Conservation (phyloP, 2,797 vertebrate species). For the Peromyscus melanophrys region DNA sequence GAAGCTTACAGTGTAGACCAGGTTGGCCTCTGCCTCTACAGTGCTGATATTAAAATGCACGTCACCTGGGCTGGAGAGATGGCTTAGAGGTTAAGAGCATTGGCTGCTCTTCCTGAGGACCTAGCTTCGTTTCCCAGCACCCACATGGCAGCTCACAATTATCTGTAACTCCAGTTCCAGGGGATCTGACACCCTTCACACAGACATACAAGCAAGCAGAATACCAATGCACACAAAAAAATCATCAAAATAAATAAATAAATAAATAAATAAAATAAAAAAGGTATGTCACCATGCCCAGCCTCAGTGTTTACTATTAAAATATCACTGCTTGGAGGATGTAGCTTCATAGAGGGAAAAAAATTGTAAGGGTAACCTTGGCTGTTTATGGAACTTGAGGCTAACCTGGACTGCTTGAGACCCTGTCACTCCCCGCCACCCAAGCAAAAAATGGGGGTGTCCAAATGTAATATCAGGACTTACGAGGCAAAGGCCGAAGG, state of each 20-base stretch:
- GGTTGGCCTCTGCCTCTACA: not conserved
- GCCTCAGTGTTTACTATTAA: not conserved
- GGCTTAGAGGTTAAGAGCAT: too few species aligned
- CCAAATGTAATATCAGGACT: not conserved
- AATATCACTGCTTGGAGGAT: not conserved
- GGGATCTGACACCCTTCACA: too few species aligned
- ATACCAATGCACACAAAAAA: too few species aligned
- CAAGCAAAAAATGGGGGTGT: not conserved
- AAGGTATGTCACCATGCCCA: not conserved
- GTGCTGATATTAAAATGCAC: too few species aligned
- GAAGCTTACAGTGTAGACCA: not conserved
- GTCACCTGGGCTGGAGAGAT: too few species aligned
- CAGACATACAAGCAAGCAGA: too few species aligned
- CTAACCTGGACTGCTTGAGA: not conserved
- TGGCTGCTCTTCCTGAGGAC: too few species aligned
- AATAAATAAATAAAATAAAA: not conserved
- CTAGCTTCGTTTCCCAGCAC: too few species aligned
- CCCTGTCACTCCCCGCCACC: too few species aligned
- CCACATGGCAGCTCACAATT: too few species aligned
- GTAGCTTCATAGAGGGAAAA: not conserved
- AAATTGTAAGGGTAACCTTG: not conserved
- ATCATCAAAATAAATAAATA: too few species aligned
- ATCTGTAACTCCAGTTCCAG: too few species aligned
- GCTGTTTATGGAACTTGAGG: not conserved
- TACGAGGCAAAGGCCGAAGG: not conserved